Evolutionary conservation across 2,113 vertebrate species (phyloP).

Genomic region (Dasyprocta punctata): DNA sequence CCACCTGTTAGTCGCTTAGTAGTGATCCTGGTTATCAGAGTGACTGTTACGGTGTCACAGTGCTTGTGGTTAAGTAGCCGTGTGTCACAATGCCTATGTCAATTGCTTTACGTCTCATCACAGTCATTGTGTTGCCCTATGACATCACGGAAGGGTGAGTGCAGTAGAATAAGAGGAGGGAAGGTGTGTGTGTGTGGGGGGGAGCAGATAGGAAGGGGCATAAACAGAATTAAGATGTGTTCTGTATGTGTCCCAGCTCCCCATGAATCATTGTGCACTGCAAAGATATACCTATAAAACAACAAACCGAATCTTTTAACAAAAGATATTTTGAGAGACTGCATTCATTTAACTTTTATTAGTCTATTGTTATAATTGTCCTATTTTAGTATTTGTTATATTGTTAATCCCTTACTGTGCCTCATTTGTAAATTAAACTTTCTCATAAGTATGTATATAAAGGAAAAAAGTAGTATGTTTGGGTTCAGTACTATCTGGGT

Average conservation of each 20-base stretch:
- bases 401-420: not conserved
- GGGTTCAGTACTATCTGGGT: not conserved
- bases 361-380: not conserved
- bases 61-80: not conserved
- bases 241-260: not conserved
- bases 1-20: not conserved
- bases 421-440: not conserved
- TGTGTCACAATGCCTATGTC: not conserved
- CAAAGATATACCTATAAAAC: not conserved
- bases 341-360: not conserved
- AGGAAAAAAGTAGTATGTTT: not conserved
- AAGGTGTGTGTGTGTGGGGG: not conserved
- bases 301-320: not conserved
- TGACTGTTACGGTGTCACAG: not conserved
- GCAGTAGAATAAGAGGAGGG: not conserved
- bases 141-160: not conserved
- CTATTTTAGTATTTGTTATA: not conserved
- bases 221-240: not conserved
- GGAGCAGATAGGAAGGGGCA: not conserved
- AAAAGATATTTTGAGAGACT: not conserved
- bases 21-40: not conserved
- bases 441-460: no score
- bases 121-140: no score
- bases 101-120: rapidly evolving
- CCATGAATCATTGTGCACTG: not conserved